These are phyloP conservation scores for Drosophila pachea DNA, from an alignment of 1,140 invertebrate genomes.

Conservation along the genomic window DNA sequence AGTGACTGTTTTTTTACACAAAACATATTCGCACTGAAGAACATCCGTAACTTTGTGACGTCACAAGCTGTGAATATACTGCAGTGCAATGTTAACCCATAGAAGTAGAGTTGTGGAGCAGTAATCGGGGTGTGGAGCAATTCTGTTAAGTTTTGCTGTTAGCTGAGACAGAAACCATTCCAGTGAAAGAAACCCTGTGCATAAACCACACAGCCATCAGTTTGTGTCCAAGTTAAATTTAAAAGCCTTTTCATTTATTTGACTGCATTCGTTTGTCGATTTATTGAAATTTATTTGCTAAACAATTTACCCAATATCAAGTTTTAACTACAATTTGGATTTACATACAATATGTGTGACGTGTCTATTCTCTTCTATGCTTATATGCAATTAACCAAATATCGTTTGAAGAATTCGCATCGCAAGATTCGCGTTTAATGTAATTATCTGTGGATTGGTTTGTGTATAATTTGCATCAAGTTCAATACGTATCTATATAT, in stretches of 20 bases:
- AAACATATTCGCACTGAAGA: not conserved
- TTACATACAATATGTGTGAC: constrained; percentile 50
- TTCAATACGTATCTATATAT: constrained; percentile 48
- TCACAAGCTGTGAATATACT: not conserved
- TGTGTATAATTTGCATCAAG: constrained; percentile 38
- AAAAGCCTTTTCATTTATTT: constrained; percentile 44
- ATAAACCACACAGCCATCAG: constrained; percentile 16
- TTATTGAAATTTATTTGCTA: constrained; percentile 67
- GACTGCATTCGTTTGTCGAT: constrained; percentile 54
- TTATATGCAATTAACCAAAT: constrained; percentile 15
- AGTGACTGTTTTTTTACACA: too few relatives aligned
- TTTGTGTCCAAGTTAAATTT: not conserved
- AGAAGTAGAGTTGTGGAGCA: not conserved
- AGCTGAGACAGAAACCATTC: too few relatives aligned
- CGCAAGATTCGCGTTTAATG: constrained; percentile 21
- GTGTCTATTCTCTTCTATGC: constrained; percentile 11
- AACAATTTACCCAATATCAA: constrained; percentile 72
- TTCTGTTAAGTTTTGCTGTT: too few relatives aligned
- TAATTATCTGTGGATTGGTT: constrained; percentile 23
- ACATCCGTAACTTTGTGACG: not conserved
- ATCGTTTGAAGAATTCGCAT: constrained; percentile 39
- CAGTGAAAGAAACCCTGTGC: not conserved
- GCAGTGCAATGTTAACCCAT: too few relatives aligned
- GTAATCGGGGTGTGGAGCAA: constrained; percentile 13
- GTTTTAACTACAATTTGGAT: constrained; percentile 74